Evolutionary conservation across 2,888 invertebrate genomes (phyloP), one percentile per base, ranked within the genome.

Genomic region (Oscheius sp.): DNA sequence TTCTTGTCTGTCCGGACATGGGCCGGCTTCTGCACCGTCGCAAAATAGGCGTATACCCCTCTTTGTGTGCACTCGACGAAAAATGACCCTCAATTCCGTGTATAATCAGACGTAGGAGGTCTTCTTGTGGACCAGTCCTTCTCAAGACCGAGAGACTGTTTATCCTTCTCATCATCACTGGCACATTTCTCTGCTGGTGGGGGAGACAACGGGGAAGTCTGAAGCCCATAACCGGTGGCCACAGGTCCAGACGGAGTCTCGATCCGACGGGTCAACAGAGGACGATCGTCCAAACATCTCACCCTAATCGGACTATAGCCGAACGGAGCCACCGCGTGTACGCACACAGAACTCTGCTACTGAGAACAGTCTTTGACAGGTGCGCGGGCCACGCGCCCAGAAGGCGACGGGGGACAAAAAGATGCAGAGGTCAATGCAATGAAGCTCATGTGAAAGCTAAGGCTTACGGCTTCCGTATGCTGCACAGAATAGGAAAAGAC

Each of bases 271-370:
- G 68, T 68, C 68, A 68, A 68, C 68, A 68, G 33, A 33, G 68
- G 68, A 42, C 68, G 68, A 68, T 68, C 68, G 68, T 35, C 68
- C 68, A 68, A 68, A 68, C 68, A 68, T 68, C 55, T 68, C 68
- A 55, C 29, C 68, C 50, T 68, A 68, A 68, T 68, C 68, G 68
- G 68, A 68, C 68, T 68, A 55, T 68, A 68, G 68, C 68, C 55
- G 42, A 55, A 68, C 68, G 68, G 55, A 68, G 68, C 42, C 68
- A 29, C 63, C 35, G 68, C 68, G 68, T 68, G 68, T 68, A 68
- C 68, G 68, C 68, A 68, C 68, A 68, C 68, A 68, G 53, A 55
- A 68, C 11, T 68, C 68, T 37, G 68, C 68, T 68, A 68, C 68
- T 55, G 68, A 68, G 68, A 68, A 21, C 21, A 68, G 68, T n/a